These are phyloP conservation scores for Apteryx mantelli DNA, from an alignment of 2,113 vertebrate species.

Conservation along the genomic window DNA sequence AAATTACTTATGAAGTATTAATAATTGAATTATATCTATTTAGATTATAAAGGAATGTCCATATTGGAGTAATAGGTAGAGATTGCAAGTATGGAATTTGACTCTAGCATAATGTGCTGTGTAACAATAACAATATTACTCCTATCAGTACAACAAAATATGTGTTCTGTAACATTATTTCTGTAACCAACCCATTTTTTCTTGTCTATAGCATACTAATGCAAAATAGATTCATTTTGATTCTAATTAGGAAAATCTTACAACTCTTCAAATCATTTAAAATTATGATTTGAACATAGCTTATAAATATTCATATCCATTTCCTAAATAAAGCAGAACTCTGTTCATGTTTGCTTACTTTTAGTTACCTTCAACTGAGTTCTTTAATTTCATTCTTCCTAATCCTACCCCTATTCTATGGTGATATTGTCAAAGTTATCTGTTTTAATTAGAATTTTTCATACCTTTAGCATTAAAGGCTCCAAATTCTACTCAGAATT, in stretches of 20 bases:
- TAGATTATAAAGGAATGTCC: background rate
- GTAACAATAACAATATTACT: background rate
- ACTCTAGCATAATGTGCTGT: background rate
- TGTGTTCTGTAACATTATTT: rapidly evolving
- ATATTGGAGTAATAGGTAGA: background rate
- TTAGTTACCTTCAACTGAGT: background rate
- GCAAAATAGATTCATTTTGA: background rate
- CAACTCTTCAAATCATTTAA: background rate
- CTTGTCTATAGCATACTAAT: background rate
- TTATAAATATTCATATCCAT: background rate
- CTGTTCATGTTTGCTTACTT: background rate
- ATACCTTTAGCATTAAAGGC: background rate
- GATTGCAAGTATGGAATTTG: background rate
- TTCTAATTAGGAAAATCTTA: background rate
- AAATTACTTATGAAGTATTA: background rate
- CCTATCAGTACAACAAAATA: background rate
- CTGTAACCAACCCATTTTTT: background rate
- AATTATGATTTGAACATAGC: background rate
- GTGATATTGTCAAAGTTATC: background rate
- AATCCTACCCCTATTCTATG: background rate
- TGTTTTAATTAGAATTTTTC: background rate
- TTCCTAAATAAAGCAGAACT: background rate
- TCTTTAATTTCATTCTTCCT: background rate
- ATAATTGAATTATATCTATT: background rate
- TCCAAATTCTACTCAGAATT: background rate